Evolutionary conservation across 2,797 vertebrate genomes (phyloP), one percentile per base, ranked within the genome.

Genomic region (Chanos chanos): DNA sequence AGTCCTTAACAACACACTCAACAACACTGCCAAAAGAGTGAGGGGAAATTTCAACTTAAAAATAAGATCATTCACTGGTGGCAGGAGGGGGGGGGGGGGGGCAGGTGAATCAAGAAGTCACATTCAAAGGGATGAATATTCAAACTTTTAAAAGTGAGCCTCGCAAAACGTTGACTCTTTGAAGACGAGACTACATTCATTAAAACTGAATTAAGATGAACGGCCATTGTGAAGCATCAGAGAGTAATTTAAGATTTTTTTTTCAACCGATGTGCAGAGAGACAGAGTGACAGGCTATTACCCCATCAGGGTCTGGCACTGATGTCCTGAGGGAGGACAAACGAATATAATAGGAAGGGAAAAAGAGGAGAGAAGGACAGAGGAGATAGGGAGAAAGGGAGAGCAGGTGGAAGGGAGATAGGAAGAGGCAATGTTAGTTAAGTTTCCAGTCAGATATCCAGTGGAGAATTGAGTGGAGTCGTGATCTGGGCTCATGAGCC

Each of bases 201-300:
- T 66, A 58, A 63, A 66, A 41, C 21, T 5, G 19, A 54, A 72
- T 67, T 67, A 67, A 39, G 36, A 60, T 41, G 49, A 59, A 61
- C 40, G 50, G 54, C 34, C 54, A 30, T 16, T 66, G 63, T 34
- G 56, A 25, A 27, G 4, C 41, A 67, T 66, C 33, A 57, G 48
- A 67, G 67, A 36, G 54, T 44, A 58, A 67, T 72, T 59, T n/a
- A n/a, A n/a, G n/a, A n/a, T n/a, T n/a, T n/a, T n/a, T 54, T 24
- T 62, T 50, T 37, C 72, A 41, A 21, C 53, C 15, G 44, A 47
- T 28, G 43, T 27, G 55, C 16, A 33, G 40, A 48, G 13, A 63
- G 52, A 61, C 69, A 52, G 59, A 63, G 59, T 63, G 64, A 67
- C 53, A 49, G 47, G 59, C 52, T 64, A 63, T 71, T 66, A 63